Evolutionary conservation across 2,888 invertebrate species (phyloP), one percentile per base, ranked within the genome.

Genomic region (Plemyria rubiginata): DNA sequence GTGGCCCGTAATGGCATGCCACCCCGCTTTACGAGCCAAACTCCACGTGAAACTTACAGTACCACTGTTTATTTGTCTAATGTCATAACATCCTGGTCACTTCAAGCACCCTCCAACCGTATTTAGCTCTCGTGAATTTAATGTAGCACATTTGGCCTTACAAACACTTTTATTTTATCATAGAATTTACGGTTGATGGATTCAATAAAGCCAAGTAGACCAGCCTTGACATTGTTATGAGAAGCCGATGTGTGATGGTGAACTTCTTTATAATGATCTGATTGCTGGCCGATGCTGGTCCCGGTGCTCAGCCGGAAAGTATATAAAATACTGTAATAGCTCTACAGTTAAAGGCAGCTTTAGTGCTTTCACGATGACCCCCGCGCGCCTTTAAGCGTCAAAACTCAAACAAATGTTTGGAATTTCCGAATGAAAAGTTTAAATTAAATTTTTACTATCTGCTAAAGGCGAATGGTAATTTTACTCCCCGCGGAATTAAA

Each of bases 41-140:
- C 65, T 62, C 70, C 62, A 66, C 68, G 66, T 56, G 70, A 71
- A 70, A 70, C 67, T 64, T 51, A 61, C 70, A 41, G 53, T 46
- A 56, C 36, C 29, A 28, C 48, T 53, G 71, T 74, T 75, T 77
- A 74, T 77, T 77, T 76, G 74, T 76, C 52, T 65, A 63, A 62
- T 61, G 67, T 68, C 71, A 77, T 73, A 78, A 78, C 78, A 78
- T 78, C 75, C 78, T 75, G 77, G 65, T 66, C 70, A 70, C 68
- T 69, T 68, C 6, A 16, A 45, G 45, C 16, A 45, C 36, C 36
- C 11, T 45, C 45, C 8, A 16, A 11, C 15, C 43, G 12, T 45
- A 16, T 45, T 45, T 45, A 45, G 16, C 45, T 16, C 9, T 9
- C 15, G n/a, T 45, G 16, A n/a, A 45, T 16, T 9, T 15, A 45